Percentiles rank a stretch among this genome's conserved stretches.
Conservation (phyloP, 2,797 vertebrate species). For the Hippocampus kuda region DNA sequence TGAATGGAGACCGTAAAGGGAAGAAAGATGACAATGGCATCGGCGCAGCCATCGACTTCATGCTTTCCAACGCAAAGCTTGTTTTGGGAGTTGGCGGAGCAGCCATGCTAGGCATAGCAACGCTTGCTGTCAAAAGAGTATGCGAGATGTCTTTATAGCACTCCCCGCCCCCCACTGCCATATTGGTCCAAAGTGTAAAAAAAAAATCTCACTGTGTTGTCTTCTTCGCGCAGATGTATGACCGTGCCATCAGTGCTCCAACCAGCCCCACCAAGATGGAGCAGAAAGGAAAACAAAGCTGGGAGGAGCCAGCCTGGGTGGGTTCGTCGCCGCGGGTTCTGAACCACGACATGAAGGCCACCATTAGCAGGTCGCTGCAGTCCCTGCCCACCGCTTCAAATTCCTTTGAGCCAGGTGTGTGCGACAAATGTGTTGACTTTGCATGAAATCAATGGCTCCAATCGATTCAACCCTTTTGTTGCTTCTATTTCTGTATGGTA, state of each 20-base stretch:
- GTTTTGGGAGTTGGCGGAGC: conserved; percentile 95
- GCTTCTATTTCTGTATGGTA: conserved; percentile 16
- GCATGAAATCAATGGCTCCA: background rate
- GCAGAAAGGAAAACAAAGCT: conserved; percentile 81
- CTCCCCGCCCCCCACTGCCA: background rate
- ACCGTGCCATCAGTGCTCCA: conserved; percentile 89
- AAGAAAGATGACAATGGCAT: conserved; percentile 95
- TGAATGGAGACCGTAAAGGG: conserved; percentile 81
- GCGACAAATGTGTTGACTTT: background rate
- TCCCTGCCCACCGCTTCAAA: conserved; percentile 76
- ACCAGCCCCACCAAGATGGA: conserved; percentile 88
- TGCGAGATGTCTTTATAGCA: conserved; percentile 32
- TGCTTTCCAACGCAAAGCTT: conserved; percentile 93
- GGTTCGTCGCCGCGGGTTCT: conserved; percentile 84
- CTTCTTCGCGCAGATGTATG: conserved; percentile 80
- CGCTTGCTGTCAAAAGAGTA: conserved; percentile 90
- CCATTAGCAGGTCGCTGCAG: conserved; percentile 86
- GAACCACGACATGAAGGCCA: conserved; percentile 83
- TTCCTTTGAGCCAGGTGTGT: conserved; percentile 57
- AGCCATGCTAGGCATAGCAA: conserved; percentile 94
- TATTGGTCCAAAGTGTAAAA: background rate
- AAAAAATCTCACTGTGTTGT: background rate
- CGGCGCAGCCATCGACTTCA: conserved; percentile 89
- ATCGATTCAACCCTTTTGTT: background rate
- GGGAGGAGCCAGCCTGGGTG: conserved; percentile 96